Evolutionary conservation across 2,888 invertebrate genomes (phyloP), one percentile per base, ranked within the genome.

Genomic region (Podotricha telesiphe): DNA sequence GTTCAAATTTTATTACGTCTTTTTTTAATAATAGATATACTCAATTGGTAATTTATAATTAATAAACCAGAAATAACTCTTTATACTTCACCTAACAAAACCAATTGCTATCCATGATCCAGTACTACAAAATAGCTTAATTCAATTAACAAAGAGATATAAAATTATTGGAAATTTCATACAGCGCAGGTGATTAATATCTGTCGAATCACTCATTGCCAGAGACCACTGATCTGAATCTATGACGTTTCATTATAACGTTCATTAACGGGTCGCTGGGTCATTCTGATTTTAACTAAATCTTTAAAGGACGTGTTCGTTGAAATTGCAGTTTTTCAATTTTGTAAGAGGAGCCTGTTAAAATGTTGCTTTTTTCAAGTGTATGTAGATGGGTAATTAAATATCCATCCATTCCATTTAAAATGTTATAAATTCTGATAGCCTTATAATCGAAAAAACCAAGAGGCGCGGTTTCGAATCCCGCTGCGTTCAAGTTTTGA

Each of bases 171-270:
- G 42, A 62, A 62, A 62, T n/a, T 40, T 63, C 40, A 51, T 51
- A 63, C 51, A 40, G 50, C 37, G 40, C 34, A 53, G 61, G 67
- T 67, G 48, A 53, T 68, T 64, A 68, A 68, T 64, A 68, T 58
- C 37, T 11, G 68, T 42, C 58, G 48, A 34, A 62, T 64, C 68
- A 51, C 55, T 20, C 68, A 64, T 28, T 47, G 56, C 19, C 45
- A 56, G 64, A 58, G 42, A 42, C 28, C 64, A 55, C 50, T 56
- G 64, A 64, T 64, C 45, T 40, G 64, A 28, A 68, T 48, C 65
- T 65, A 45, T 58, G 64, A 58, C 40, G 19, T 68, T 50, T 64
- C 58, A 56, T 68, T 65, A 68, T 63, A 17, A 42, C 28, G 50
- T 51, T 67, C 22, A 45, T 59, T 67, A 51, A 67, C 59, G 59